phyloP scores from a whole-genome alignment of 1,140 invertebrate genomes.

The Ostrea denselamellosa region DNA sequence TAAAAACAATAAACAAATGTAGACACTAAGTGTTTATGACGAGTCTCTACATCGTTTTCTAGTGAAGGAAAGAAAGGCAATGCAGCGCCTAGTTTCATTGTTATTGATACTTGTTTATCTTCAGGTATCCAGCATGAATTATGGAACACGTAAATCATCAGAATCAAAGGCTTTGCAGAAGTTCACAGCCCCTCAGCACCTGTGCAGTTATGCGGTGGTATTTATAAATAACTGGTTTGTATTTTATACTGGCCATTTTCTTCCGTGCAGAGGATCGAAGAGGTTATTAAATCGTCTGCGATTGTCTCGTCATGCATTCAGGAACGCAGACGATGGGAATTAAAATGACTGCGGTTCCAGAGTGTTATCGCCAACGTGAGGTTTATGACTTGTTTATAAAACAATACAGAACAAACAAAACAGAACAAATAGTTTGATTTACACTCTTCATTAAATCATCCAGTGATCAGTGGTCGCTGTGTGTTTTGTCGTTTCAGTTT shows the following conservation, averaged over 20 bases:
- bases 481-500: no score
- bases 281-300: neutral
- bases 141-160: constrained; percentile 5
- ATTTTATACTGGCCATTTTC: neutral
- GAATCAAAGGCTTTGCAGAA: neutral
- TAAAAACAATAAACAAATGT: constrained; percentile 10
- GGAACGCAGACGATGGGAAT: neutral
- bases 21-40: neutral
- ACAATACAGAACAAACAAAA: neutral
- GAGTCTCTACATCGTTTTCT: neutral
- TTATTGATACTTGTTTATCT: constrained; percentile 17
- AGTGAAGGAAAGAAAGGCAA: neutral
- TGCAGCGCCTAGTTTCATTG: neutral
- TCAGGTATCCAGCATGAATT: constrained; percentile 12
- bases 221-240: neutral
- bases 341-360: neutral
- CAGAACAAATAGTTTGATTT: neutral
- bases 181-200: neutral
- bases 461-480: no score
- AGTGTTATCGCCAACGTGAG: neutral
- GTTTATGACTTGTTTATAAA: neutral
- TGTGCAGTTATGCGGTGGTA: neutral
- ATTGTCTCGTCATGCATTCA: neutral
- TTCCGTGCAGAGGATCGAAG: neutral
- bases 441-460: no score